Base-by-base conservation (phyloP, 2,113 vertebrate species). In the Cardinalis cardinalis region DNA sequence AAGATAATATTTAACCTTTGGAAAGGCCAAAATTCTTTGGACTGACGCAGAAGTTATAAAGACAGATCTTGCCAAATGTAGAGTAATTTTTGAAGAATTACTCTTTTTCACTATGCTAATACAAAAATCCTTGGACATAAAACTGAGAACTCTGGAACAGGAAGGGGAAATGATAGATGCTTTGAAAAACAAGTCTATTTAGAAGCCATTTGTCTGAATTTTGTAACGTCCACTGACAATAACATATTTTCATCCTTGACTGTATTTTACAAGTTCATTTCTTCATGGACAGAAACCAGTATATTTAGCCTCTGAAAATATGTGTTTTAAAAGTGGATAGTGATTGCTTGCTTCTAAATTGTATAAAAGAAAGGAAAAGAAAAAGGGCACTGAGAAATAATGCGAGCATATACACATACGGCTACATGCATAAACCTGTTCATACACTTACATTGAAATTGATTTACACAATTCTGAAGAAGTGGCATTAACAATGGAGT, bases 1-100 rank as follows among this genome's bases (percentile, higher is more conserved):
- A 94, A 93, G 76, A 94, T 96, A 95, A 95, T 93, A 95, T 91
- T 89, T 78, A 87, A 85, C 78, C 83, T 96, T 94, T 72, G 51
- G 40, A 95, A 93, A 96, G 64, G 84, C 76, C 96, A 95, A 92
- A 95, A 94, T 86, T 91, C 77, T 89, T 90, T 94, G 69, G 55
- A 63, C 69, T 91, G 76, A 94, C 20, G 38, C 72, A 91, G 38
- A 94, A 95, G 92, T 64, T 71, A 73, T 71, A 94, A 65, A 70
- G 82, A 82, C 3, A 23, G 59, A 51, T 79, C 85, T 87, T 92
- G 92, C 92, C 84, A 92, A 93, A 94, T 18, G 51, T 76, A 84
- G 73, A 87, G 60, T 88, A 81, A 84, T 82, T 92, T 91, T 88
- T 97, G 78, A 93, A 82, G 91, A 96, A 93, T 90, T 89, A 93